Evolutionary conservation across 1,140 invertebrate species (phyloP), one percentile per base, ranked within the genome.

Genomic region (Polypedilum vanderplanki): DNA sequence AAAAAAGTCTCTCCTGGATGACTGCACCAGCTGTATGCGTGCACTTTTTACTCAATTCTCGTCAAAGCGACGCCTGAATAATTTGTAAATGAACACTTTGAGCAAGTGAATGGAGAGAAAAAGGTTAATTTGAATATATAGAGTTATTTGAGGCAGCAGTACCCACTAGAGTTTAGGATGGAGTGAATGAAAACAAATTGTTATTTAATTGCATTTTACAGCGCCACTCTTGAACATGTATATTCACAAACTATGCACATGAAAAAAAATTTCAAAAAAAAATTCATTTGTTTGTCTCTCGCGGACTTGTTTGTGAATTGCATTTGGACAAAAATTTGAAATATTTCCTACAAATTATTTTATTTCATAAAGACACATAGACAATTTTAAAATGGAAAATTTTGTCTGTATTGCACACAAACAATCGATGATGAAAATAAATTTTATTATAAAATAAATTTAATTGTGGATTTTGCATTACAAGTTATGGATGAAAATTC

Each of bases 41-140:
- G 12, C 41, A 46, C 46, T n/a, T 15, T 57, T 12, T n/a, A 57
- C 46, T 57, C 46, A 57, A 12, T 12, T 57, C 46, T 57, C 46
- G 46, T 57, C 46, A 57, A 57, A 57, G n/a, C n/a, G 46, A 57
- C 46, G 46, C 46, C 46, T 57, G 46, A 57, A 57, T 57, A 57
- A 57, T 57, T 57, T 57, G 46, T 57, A 57, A 57, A 57, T 57
- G 46, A 57, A 57, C 46, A 57, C 46, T 57, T 57, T 57, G 46
- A 57, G 46, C 46, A 4, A 57, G 41, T 46, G 46, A 12, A 57
- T 57, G 46, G 46, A 57, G 12, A n/a, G 7, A 57, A 33, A 33
- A 33, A 57, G 46, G 46, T 57, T 57, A 57, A 57, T 57, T 57
- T 57, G 46, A 12, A 57, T 33, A 33, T 57, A 57, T 57, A n/a